Evolutionary conservation across 2,797 vertebrate genomes (phyloP).

Genomic region (Tapirus indicus): DNA sequence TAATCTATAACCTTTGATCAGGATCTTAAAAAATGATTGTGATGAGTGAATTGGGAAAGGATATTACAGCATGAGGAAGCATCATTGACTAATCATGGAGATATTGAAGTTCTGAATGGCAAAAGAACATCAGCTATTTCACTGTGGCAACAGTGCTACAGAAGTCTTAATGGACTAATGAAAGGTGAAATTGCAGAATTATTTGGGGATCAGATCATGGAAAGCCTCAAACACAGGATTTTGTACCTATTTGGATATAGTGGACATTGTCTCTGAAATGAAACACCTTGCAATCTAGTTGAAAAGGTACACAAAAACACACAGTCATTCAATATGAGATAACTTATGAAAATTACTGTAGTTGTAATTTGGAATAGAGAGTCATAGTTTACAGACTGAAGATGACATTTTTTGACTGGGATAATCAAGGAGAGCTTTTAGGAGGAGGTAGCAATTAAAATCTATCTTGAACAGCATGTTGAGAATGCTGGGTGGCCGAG

Average conservation of each 20-base stretch:
- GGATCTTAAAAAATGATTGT: background rate
- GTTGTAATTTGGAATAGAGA: background rate
- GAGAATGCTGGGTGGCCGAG: background rate
- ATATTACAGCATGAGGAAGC: background rate
- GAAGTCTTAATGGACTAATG: background rate
- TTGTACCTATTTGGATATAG: background rate
- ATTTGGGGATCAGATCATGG: background rate
- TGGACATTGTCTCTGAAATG: background rate
- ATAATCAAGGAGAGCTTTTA: background rate
- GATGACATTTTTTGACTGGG: background rate
- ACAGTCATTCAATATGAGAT: accelerated
- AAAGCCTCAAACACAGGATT: background rate
- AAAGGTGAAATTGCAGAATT: background rate
- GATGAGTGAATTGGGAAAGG: background rate
- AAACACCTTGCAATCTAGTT: background rate
- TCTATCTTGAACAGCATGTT: background rate
- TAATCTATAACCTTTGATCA: background rate
- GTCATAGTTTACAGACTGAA: background rate
- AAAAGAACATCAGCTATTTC: background rate
- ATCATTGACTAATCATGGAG: background rate
- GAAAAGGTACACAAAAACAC: background rate
- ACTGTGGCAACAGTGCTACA: background rate
- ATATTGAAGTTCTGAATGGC: background rate
- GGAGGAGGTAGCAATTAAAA: background rate
- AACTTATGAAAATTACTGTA: accelerated